Evolutionary conservation across 2,113 vertebrate species (phyloP), one percentile per base, ranked within the genome.

Genomic region (Coregonus clupeaformis): DNA sequence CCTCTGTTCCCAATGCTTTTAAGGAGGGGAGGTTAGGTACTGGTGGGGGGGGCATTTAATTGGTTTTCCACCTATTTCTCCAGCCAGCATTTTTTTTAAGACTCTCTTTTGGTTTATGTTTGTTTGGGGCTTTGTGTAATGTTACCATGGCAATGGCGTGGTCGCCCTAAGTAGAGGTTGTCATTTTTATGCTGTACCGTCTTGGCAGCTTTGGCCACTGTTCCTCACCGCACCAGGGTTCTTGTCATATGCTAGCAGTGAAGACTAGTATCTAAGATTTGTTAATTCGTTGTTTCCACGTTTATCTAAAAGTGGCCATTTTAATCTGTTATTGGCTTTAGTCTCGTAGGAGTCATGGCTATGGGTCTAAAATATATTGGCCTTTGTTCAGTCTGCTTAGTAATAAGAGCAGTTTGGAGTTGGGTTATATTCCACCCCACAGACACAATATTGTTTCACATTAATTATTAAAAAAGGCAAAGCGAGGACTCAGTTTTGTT

Each of bases 71-170:
- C 57, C 57, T 2, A 22, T 60, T 60, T 60, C n/a, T 60, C n/a
- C 52, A 67, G 73, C 62, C 62, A 66, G 20, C 24, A 24, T 24
- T 30, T 69, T 72, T 11, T 45, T 13, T 7, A 24, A 22, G 5
- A 20, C 16, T 25, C 29, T 62, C n/a, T 69, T 74, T 20, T 2
- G 2, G 7, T 79, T 20, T 69, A 42, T 20, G 24, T 55, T 66
- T 79, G 72, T 74, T 74, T 71, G 68, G 68, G 68, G 47, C 60
- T 71, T 68, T 42, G 47, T 71, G 67, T 74, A 22, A 42, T 22
- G 77, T 75, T 79, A 30, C 77, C 25, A 71, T 71, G 63, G 77
- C 13, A 47, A 75, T 59, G 69, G 49, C 13, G 49, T 69, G n/a
- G 60, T 25, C 9, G 30, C 27, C 32, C 22, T 7, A 74, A 78